Conservation (phyloP, 1,140 invertebrate species). For the Homarus americanus region DNA sequence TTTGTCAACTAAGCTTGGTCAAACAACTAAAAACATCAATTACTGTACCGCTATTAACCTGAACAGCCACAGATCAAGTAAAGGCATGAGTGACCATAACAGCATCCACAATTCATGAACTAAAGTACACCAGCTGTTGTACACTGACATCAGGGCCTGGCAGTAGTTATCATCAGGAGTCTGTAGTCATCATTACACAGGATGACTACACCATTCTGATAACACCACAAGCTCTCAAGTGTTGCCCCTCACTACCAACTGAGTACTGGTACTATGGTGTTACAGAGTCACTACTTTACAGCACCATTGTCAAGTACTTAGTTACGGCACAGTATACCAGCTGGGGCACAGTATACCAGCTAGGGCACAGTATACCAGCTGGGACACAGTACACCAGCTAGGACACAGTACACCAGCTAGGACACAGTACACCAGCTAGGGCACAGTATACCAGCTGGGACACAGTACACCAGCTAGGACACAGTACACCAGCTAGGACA, state of each 20-base stretch:
- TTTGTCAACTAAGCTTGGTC: no score
- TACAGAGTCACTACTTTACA: neutral
- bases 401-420: slow-evolving; percentile 1
- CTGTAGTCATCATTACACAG: neutral
- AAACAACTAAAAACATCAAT: no score
- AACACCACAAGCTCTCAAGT: neutral
- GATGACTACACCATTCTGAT: neutral
- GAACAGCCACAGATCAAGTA: no score
- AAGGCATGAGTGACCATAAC: neutral
- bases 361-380: no score
- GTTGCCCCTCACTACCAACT: neutral
- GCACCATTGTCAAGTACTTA: no score
- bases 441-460: no score
- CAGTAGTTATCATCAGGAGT: neutral
- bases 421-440: neutral
- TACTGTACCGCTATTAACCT: no score
- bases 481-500: no score
- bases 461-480: no score
- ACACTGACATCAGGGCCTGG: slow-evolving; percentile 40
- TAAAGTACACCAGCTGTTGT: slow-evolving; percentile 44
- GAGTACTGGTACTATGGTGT: neutral
- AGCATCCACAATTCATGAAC: slow-evolving; percentile 39
- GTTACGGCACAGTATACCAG: no score
- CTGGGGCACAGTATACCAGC: no score
- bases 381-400: no score